Conservation (phyloP, 1,140 invertebrate species). For the Anastatus disparis region DNA sequence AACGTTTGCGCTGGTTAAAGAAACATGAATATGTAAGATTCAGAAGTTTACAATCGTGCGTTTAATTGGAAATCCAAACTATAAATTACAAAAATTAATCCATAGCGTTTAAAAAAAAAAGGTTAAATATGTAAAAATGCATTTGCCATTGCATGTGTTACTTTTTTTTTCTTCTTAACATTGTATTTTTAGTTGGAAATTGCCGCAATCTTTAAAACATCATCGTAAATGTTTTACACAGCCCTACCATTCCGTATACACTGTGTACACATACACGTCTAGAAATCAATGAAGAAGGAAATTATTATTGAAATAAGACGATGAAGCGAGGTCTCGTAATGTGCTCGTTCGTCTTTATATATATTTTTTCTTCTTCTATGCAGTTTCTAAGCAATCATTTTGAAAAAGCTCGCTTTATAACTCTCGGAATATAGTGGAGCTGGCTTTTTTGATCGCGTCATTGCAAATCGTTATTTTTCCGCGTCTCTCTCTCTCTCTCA, state of each 20-base stretch:
- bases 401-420: too few relatives aligned
- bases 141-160: too few relatives aligned
- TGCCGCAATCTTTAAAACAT: neutral
- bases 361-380: too few relatives aligned
- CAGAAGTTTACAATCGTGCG: neutral
- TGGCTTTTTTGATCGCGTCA: too few relatives aligned
- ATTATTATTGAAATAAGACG: conserved; percentile 1
- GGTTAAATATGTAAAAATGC: neutral
- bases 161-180: too few relatives aligned
- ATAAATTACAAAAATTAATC: neutral
- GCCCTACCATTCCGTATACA: neutral
- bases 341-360: too few relatives aligned
- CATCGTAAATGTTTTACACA: neutral
- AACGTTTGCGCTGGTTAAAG: too few relatives aligned
- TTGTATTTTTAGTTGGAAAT: neutral
- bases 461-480: too few relatives aligned
- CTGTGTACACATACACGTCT: neutral
- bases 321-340: too few relatives aligned
- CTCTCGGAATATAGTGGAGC: too few relatives aligned
- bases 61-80: neutral
- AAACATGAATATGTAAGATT: neutral
- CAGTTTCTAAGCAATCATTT: too few relatives aligned
- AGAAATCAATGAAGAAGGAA: neutral
- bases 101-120: neutral
- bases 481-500: too few relatives aligned